A percentile compares a stretch with the other conserved stretches of the same genome.
Conservation (phyloP, 2,888 invertebrate species). For the Lasius fuliginosus region DNA sequence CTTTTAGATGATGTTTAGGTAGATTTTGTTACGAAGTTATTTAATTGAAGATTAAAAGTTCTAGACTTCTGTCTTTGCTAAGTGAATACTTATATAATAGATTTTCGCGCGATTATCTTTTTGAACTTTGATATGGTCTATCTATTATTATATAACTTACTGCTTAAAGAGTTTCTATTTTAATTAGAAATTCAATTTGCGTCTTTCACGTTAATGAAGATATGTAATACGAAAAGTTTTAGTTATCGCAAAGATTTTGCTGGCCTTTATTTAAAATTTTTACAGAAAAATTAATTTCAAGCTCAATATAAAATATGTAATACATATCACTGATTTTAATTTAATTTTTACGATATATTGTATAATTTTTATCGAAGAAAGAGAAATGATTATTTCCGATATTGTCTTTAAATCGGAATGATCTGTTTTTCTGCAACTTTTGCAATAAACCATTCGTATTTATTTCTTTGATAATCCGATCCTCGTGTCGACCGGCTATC, state of each 20-base stretch:
- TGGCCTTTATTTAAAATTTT: neutral
- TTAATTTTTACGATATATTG: neutral
- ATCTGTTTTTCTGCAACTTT: conserved; percentile 15
- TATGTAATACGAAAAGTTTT: neutral
- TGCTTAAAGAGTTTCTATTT: neutral
- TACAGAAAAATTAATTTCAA: neutral
- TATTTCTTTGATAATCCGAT: conserved; percentile 41
- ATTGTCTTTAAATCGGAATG: neutral
- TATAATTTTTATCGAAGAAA: conserved; percentile 1
- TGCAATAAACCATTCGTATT: neutral
- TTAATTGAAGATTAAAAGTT: neutral
- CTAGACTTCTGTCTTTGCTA: conserved; percentile 2
- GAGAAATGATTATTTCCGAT: neutral
- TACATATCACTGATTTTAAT: neutral
- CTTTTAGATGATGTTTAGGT: neutral
- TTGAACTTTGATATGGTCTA: neutral
- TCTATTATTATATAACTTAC: neutral
- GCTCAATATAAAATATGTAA: neutral
- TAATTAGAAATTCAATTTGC: neutral
- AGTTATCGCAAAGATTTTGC: neutral
- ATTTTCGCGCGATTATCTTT: neutral
- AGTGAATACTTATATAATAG: neutral
- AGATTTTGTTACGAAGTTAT: neutral
- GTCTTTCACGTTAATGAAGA: neutral
- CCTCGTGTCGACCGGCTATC: conserved; percentile 46